Base-by-base conservation (phyloP, 2,888 invertebrate species). In the Stenurella melanura region DNA sequence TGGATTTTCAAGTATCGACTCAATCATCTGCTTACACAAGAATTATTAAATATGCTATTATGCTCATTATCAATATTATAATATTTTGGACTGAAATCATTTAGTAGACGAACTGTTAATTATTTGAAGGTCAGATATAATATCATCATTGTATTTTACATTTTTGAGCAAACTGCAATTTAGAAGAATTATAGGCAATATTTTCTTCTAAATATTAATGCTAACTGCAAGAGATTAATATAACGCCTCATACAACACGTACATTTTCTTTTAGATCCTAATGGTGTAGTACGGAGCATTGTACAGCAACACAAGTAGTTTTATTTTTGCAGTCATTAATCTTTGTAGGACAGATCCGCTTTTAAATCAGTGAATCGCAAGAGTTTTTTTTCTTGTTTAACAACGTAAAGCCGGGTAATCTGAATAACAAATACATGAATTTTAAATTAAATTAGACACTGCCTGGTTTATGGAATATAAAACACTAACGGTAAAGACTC, bases 291-390 rank as follows among this genome's bases (percentile, higher is more conserved):
- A 30, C 5, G n/a, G n/a, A n/a, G 30, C 26, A 15, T 61, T 11
- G 26, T 63, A 34, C 3, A 12, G 30, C 61, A 30, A 30, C 30
- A 34, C 1, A 9, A n/a, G 17, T n/a, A 63, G 61, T 63, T 63
- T 63, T 34, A 34, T 9, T 63, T 34, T 63, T 34, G 34, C 17
- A 30, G 18, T 34, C 61, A 63, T 63, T 63, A 34, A 63, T 63
- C 61, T 63, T 63, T 63, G 34, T 63, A 61, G 30, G 26, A 61
- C 26, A 60, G 50, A n/a, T 50, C 30, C 26, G 60, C 5, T 21
- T 60, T 15, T 60, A 60, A 60, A 60, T 50, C 50, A 42, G 50
- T n/a, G 6, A 12, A n/a, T n/a, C 50, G 50, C 15, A 50, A n/a
- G n/a, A 15, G 50, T 50, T 50, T 50, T 50, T 50, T 50, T 50